Conservation (phyloP, 1,140 invertebrate species). For the Callitettix versicolor region DNA sequence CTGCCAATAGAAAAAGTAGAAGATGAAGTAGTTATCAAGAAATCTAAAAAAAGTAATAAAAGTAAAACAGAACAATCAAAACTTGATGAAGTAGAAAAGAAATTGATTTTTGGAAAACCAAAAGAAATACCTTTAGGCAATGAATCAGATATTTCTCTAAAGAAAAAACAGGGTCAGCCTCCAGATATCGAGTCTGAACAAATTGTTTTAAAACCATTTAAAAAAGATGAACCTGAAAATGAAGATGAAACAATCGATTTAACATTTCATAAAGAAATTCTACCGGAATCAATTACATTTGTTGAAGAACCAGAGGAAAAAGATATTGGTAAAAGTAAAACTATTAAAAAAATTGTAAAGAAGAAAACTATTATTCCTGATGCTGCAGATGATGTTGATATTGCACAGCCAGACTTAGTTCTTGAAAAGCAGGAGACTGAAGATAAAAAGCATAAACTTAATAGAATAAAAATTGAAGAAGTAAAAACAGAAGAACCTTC, state of each 20-base stretch:
- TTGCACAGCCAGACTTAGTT: not conserved
- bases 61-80: slow-evolving; percentile 13
- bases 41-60: slow-evolving; percentile 12
- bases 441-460: slow-evolving; percentile 18
- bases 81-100: slow-evolving; percentile 12
- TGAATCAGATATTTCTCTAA: slow-evolving; percentile 18
- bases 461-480: slow-evolving; percentile 29
- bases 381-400: slow-evolving; percentile 21
- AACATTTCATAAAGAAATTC: slow-evolving; percentile 7
- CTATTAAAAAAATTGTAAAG: slow-evolving; percentile 19
- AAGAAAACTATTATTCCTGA: slow-evolving; percentile 23
- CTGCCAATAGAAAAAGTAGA: slow-evolving; percentile 12
- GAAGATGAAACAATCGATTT: slow-evolving; percentile 24
- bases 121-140: slow-evolving; percentile 16
- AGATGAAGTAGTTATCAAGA: slow-evolving; percentile 8
- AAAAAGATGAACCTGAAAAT: slow-evolving; percentile 23
- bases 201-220: slow-evolving; percentile 21
- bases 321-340: slow-evolving; percentile 4
- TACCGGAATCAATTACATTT: slow-evolving; percentile 4
- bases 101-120: slow-evolving; percentile 22
- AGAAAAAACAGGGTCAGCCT: slow-evolving; percentile 14
- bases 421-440: not conserved
- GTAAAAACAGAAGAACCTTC: slow-evolving; percentile 23
- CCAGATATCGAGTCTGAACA: slow-evolving; percentile 12
- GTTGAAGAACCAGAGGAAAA: slow-evolving; percentile 14